Conservation (phyloP, 2,797 vertebrate genomes). For the Adrianichthys oophorus region DNA sequence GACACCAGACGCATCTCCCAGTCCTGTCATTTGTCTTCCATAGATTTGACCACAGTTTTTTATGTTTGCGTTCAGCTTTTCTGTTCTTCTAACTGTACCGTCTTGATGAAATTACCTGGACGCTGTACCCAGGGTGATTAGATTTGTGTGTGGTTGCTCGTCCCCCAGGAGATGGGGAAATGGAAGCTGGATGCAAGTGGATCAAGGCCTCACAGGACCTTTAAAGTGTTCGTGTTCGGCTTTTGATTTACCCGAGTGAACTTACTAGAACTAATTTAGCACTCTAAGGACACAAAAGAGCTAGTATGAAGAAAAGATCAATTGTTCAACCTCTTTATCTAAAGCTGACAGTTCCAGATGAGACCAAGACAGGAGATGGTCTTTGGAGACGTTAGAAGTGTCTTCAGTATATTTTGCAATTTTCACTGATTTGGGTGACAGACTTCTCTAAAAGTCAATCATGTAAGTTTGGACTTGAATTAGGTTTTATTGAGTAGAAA, state of each 20-base stretch:
- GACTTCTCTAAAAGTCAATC: too few relatives aligned
- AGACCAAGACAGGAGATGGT: too few relatives aligned
- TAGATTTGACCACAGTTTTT: constrained; percentile 53
- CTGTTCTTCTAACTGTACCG: constrained; percentile 48
- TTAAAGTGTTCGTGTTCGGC: not conserved
- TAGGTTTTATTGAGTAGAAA: too few relatives aligned
- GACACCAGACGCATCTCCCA: constrained; percentile 46
- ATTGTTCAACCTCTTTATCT: too few relatives aligned
- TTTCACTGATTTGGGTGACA: too few relatives aligned
- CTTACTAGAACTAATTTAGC: too few relatives aligned
- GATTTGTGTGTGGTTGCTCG: constrained; percentile 40
- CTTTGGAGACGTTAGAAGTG: too few relatives aligned
- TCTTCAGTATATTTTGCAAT: too few relatives aligned
- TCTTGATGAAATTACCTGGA: constrained; percentile 68
- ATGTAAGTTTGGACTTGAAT: too few relatives aligned
- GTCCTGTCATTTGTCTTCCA: constrained; percentile 56
- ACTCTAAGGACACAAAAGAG: too few relatives aligned
- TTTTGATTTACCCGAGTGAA: not conserved
- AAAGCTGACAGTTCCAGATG: too few relatives aligned
- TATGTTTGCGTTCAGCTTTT: constrained; percentile 18
- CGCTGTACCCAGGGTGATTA: constrained; percentile 48
- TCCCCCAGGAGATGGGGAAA: constrained; percentile 9
- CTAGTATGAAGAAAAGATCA: too few relatives aligned
- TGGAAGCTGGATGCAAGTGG: constrained; percentile 5
- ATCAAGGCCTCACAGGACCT: constrained; percentile 4